These are phyloP conservation scores for Drosophila histrio DNA, from an alignment of 2,888 invertebrate genomes.

Conservation along the genomic window DNA sequence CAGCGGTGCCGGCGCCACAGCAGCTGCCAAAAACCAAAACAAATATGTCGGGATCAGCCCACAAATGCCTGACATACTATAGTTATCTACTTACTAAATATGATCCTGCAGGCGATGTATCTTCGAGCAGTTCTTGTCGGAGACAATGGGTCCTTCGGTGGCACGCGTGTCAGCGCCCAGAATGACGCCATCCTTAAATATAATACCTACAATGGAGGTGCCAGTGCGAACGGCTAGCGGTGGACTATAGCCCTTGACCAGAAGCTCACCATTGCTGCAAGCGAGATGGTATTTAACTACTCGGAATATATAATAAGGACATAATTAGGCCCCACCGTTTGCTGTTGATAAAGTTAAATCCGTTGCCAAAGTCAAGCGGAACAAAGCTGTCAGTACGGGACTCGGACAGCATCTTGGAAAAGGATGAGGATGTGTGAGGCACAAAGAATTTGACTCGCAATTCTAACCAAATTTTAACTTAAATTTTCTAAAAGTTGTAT, in stretches of 20 bases:
- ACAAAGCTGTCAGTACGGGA: neutral
- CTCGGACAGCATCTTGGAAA: slow-evolving; percentile 16
- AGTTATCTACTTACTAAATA: slow-evolving; percentile 88
- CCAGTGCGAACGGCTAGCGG: slow-evolving; percentile 97
- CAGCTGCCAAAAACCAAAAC: slow-evolving; percentile 86
- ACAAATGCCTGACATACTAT: neutral
- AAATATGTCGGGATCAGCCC: neutral
- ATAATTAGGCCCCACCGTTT: slow-evolving; percentile 87
- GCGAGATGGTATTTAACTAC: slow-evolving; percentile 17
- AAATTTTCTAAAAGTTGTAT: neutral
- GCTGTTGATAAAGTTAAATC: slow-evolving; percentile 93
- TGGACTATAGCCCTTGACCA: slow-evolving; percentile 90
- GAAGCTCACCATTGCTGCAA: slow-evolving; percentile 92
- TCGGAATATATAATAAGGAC: neutral
- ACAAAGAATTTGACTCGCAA: neutral
- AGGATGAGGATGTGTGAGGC: neutral
- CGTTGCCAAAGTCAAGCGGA: slow-evolving; percentile 72
- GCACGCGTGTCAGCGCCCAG: slow-evolving; percentile 99
- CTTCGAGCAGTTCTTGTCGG: slow-evolving; percentile 98
- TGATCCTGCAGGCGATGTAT: slow-evolving; percentile 95
- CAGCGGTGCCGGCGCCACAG: slow-evolving; percentile 99
- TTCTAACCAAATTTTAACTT: neutral
- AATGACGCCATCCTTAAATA: slow-evolving; percentile 97
- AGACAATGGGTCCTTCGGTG: slow-evolving; percentile 96
- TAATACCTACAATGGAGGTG: slow-evolving; percentile 97